Conservation (phyloP, 2,113 vertebrate genomes). For the Passer domesticus region DNA sequence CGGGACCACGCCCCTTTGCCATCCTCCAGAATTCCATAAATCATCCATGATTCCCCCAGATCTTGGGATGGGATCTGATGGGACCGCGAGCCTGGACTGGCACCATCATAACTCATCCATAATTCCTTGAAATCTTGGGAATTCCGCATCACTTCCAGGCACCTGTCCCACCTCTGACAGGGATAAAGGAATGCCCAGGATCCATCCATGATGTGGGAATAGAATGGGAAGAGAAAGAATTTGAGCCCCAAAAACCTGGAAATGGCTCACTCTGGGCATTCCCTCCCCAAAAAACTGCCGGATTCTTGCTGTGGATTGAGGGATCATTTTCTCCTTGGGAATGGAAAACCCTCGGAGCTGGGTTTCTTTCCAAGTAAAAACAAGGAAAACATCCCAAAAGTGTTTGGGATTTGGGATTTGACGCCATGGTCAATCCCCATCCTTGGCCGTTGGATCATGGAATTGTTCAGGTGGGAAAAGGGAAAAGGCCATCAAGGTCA, state of each 20-base stretch:
- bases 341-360: background rate
- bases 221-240: background rate
- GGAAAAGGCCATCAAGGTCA: background rate
- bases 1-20: accelerated
- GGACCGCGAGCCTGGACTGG: no score
- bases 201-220: accelerated
- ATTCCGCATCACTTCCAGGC: accelerated
- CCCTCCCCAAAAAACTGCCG: background rate
- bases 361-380: accelerated
- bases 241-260: background rate
- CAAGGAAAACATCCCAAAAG: background rate
- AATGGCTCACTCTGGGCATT: background rate
- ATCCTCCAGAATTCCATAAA: background rate
- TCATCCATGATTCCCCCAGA: accelerated
- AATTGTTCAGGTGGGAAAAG: background rate
- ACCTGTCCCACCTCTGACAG: accelerated
- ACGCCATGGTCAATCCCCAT: accelerated
- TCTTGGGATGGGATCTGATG: background rate
- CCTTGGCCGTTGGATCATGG: accelerated
- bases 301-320: background rate
- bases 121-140: background rate
- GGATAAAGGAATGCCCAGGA: background rate
- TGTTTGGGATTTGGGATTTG: background rate
- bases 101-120: accelerated
- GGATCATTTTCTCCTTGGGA: background rate